Evolutionary conservation across 2,113 vertebrate species (phyloP).

Genomic region (Pimephales promelas): DNA sequence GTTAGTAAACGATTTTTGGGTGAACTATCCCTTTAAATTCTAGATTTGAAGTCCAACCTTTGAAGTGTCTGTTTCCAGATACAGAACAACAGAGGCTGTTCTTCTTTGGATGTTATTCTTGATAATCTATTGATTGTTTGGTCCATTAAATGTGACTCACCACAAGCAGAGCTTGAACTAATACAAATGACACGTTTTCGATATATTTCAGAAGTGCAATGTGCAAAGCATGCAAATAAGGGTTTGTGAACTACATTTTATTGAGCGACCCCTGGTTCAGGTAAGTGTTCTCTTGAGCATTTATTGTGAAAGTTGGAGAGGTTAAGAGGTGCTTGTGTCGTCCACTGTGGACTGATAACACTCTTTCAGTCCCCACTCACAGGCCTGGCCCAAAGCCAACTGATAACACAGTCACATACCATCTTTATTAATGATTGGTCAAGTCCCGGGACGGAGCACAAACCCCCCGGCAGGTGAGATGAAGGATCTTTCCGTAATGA

Average conservation of each 20-base stretch:
- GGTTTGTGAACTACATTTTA: not conserved
- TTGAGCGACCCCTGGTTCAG: constrained; percentile 10
- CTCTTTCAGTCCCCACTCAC: constrained; percentile 49
- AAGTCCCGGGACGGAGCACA: constrained; percentile 30
- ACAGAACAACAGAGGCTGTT: not conserved
- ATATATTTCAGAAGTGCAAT: constrained; percentile 12
- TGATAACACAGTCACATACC: constrained; percentile 63
- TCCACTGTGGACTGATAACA: constrained; percentile 57
- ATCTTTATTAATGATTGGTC: constrained; percentile 67
- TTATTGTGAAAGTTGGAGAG: constrained; percentile 44
- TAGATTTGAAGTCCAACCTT: no score
- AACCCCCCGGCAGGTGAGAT: constrained; percentile 36
- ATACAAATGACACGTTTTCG: not conserved
- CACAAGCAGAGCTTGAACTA: not conserved
- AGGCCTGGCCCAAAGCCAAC: constrained; percentile 54
- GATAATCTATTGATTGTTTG: constrained; percentile 24
- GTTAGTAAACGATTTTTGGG: not conserved
- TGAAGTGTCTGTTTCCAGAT: not conserved
- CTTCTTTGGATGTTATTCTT: constrained; percentile 7
- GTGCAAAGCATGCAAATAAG: constrained; percentile 8
- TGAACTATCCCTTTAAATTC: not conserved
- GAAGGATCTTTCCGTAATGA: constrained; percentile 46
- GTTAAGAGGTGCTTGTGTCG: constrained; percentile 47
- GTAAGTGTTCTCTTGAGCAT: constrained; percentile 33
- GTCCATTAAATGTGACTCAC: constrained; percentile 14